Evolutionary conservation across 2,113 vertebrate genomes (phyloP), one percentile per base, ranked within the genome.

Genomic region (Upupa epops): DNA sequence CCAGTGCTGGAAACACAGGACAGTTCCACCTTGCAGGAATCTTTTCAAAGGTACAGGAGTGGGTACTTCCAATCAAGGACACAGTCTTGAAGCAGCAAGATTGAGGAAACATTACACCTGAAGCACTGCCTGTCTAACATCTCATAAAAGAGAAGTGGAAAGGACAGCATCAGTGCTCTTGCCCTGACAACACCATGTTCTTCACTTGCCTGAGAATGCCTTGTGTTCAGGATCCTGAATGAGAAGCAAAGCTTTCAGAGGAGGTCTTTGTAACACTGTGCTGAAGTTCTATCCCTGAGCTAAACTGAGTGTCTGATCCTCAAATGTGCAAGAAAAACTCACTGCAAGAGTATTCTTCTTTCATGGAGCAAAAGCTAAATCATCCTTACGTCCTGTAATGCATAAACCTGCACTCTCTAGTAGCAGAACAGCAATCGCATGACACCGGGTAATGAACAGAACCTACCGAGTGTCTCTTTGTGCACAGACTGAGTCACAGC

Each of bases 341-440:
- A n/a, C 13, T 61, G 8, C 8, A 42, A 88, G 17, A 49, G 37
- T 73, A 81, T 42, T 42, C 75, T 86, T 60, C 71, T 92, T 83
- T 61, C 63, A 45, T 42, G 70, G 40, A 89, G 17, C 20, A 70
- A 76, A 88, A 88, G 51, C 55, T 54, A 94, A 86, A 92, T 64
- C 48, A 88, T 76, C 42, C n/a, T 83, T 84, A 37, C 8, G 32
- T 73, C 48, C 0, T 0, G 17, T 66, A 84, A 83, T 34, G 70
- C 29, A 49, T 86, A 94, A 96, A n/a, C 54, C 13, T 83, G 80
- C 37, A 28, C 17, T 89, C 58, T 2, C 5, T 71, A 45, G 59
- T 48, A 89, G 61, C n/a, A 81, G 48, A 82, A 93, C 51, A 89
- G 72, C 82, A 92, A 87, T 74, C 46, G 78, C 66, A 52, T 94